These are phyloP conservation scores for Automeris io DNA, from an alignment of 2,888 invertebrate species.

Conservation along the genomic window DNA sequence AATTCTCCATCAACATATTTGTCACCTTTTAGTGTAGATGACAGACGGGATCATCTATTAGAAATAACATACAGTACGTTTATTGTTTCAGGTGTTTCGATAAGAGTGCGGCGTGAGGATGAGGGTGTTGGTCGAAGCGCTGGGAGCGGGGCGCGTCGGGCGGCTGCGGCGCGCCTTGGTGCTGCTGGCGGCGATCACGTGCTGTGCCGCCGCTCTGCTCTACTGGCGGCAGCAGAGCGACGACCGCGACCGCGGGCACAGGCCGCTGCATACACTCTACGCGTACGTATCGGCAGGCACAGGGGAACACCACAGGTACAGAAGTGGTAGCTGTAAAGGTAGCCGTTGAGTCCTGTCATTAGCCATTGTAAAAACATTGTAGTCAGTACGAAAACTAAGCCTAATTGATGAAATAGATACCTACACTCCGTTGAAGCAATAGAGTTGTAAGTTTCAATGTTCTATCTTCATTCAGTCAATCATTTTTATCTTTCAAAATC, in stretches of 20 bases:
- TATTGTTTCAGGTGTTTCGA: conserved; percentile 32
- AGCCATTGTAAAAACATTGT: no score
- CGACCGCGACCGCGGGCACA: conserved; percentile 48
- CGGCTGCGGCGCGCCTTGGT: conserved; percentile 75
- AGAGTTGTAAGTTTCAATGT: no score
- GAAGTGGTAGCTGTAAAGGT: no score
- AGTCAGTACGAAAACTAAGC: no score
- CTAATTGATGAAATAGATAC: no score
- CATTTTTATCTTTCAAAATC: no score
- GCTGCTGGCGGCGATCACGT: conserved; percentile 72
- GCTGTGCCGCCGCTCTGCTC: conserved; percentile 74
- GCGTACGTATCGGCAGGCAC: conserved; percentile 36
- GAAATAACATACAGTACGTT: background rate
- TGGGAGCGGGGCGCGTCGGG: conserved; percentile 67
- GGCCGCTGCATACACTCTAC: conserved; percentile 48
- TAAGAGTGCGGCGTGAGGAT: conserved; percentile 28
- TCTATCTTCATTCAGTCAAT: no score
- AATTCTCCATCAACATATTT: no score
- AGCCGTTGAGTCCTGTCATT: no score
- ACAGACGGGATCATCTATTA: background rate
- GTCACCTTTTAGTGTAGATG: no score
- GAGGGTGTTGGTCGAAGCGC: conserved; percentile 56
- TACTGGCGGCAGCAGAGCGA: conserved; percentile 79
- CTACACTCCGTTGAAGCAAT: no score
- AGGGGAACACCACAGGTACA: no score